Percentiles rank a stretch among this genome's conserved stretches.
phyloP scores from a whole-genome alignment of 2,888 invertebrate species.

The Thera obeliscata region DNA sequence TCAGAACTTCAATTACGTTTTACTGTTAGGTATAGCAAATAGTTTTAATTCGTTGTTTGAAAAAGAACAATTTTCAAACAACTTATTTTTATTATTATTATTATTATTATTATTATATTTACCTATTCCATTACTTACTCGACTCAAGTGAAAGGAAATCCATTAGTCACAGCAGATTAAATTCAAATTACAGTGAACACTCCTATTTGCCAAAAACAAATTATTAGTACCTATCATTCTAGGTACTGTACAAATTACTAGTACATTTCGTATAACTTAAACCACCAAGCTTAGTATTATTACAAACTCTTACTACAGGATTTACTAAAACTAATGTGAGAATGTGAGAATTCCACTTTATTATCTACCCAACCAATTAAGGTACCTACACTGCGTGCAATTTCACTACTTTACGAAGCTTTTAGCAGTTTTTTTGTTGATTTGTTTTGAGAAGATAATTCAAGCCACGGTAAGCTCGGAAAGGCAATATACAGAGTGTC shows the following conservation, averaged over 20 bases:
- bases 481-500: no score
- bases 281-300: no score
- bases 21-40: no score
- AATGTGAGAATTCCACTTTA: background rate
- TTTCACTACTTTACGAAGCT: background rate
- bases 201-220: background rate
- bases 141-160: constrained; percentile 17
- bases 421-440: background rate
- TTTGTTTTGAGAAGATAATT: background rate
- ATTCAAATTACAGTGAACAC: background rate
- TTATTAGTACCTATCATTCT: background rate
- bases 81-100: no score
- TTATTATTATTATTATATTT: no score
- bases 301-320: no score
- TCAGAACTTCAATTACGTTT: constrained; percentile 34
- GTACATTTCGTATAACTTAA: no score
- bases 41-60: no score
- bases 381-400: background rate
- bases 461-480: background rate
- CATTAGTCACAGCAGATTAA: constrained; percentile 14
- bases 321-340: background rate
- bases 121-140: background rate
- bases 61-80: no score
- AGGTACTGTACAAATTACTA: no score
- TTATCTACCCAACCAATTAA: background rate